Conservation (phyloP, 2,113 vertebrate genomes). For the Lota lota region DNA sequence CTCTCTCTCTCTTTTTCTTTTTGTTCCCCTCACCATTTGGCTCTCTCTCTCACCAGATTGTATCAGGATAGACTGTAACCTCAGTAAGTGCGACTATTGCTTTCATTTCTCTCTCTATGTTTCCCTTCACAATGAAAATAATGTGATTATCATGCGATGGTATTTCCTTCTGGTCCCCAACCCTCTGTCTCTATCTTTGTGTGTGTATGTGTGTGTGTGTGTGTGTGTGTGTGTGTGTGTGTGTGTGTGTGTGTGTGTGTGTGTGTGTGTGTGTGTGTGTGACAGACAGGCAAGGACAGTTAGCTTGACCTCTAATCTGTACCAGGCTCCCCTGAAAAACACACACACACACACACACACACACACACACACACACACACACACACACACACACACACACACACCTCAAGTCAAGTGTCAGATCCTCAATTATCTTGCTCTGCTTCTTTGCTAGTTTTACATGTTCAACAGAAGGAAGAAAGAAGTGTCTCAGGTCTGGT, state of each 20-base stretch:
- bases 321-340: not conserved
- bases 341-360: not conserved
- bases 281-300: slow-evolving; percentile 39
- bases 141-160: too few relatives aligned
- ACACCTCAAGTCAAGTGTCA: slow-evolving; percentile 11
- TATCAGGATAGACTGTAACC: slow-evolving; percentile 96
- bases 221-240: too few relatives aligned
- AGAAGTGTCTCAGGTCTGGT: too few relatives aligned
- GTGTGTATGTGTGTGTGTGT: too few relatives aligned
- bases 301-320: slow-evolving; percentile 41
- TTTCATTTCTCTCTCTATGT: slow-evolving; percentile 32
- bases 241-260: not conserved
- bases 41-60: slow-evolving; percentile 89
- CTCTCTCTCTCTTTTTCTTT: slow-evolving; percentile 67
- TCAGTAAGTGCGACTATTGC: slow-evolving; percentile 86
- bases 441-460: not conserved
- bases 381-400: too few relatives aligned
- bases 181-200: not conserved
- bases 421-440: not conserved
- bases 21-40: slow-evolving; percentile 78
- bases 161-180: slow-evolving; percentile 6
- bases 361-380: not conserved
- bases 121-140: slow-evolving; percentile 13
- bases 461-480: too few relatives aligned
- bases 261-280: slow-evolving; percentile 10